Evolutionary conservation across 2,888 invertebrate genomes (phyloP), one percentile per base, ranked within the genome.

Genomic region (Scaptomyza polygonia): DNA sequence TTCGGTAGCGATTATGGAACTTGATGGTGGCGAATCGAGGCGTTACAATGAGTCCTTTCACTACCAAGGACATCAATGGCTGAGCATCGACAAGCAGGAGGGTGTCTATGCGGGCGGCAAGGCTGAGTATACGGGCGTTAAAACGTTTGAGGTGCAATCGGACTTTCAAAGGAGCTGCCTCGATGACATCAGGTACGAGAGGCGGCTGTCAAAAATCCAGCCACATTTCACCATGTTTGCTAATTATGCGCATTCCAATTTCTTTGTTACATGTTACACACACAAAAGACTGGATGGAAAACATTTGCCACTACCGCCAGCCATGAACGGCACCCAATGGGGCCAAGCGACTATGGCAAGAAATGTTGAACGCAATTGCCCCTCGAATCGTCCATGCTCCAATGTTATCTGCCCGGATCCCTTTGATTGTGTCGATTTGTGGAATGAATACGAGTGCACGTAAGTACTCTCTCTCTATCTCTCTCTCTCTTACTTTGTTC

Each of bases 381-480:
- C 97, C n/a, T 97, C 98, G 25, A 97, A 98, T 89, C 96, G 97
- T 89, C 98, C 98, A 0, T 98, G 98, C 90, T 96, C 96, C 79
- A 97, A 97, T 91, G 97, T 98, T 47, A 96, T 97, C 89, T 98
- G 98, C 91, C 96, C 96, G 0, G 96, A 96, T 89, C 97, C 97
- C n/a, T 97, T 97, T 92, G 97, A 97, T 89, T 99, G 98, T 92
- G 96, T 97, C 78, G 98, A 98, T 92, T 94, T 99, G 44, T 99
- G 99, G 99, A 99, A 98, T 92, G 96, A 97, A 92, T 97, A 97
- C 89, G 98, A 98, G 92, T 99, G 99, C 97, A 97, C 98, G 97
- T 99, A 93, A 96, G 97, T 96, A 90, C 67, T 48, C 57, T 5
- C 25, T 5, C 1, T 4, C 25, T 25, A 1, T 25, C 25, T 25